A percentile compares a stretch with the other conserved stretches of the same genome.
Conservation (phyloP, 1,140 invertebrate species). For the Metopolophium dirhodum region DNA sequence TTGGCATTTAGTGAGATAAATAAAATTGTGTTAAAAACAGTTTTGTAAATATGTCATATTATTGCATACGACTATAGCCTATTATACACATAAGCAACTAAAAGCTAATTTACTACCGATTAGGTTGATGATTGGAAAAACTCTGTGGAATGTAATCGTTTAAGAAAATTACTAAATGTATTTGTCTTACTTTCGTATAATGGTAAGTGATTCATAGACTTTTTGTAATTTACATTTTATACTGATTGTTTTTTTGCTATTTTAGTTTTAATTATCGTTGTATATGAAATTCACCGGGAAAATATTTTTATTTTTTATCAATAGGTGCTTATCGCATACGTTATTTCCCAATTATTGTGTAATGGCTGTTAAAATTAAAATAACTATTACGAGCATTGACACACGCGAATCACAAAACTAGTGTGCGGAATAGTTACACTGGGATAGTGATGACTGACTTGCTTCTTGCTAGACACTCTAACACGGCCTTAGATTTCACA, state of each 20-base stretch:
- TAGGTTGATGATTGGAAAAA: no score
- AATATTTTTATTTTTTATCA: neutral
- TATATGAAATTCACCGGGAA: neutral
- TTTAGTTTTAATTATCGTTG: neutral
- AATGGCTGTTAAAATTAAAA: neutral
- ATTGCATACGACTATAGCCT: neutral
- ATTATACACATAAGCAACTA: neutral
- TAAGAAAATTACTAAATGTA: no score
- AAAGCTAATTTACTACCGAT: neutral
- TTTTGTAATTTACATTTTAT: neutral
- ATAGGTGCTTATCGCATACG: neutral
- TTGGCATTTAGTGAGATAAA: neutral
- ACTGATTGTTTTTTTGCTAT: neutral
- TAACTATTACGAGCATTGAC: no score
- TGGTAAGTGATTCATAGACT: neutral
- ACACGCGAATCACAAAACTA: no score
- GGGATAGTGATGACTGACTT: no score
- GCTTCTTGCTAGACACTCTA: no score
- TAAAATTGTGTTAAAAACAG: neutral
- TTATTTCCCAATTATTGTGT: neutral
- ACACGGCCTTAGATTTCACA: no score
- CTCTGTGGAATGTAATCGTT: no score
- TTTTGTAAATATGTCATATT: no score
- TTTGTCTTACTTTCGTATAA: no score
- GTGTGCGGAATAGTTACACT: no score